These are phyloP conservation scores for Lethocerus indicus DNA, from an alignment of 1,140 invertebrate genomes.

Conservation along the genomic window DNA sequence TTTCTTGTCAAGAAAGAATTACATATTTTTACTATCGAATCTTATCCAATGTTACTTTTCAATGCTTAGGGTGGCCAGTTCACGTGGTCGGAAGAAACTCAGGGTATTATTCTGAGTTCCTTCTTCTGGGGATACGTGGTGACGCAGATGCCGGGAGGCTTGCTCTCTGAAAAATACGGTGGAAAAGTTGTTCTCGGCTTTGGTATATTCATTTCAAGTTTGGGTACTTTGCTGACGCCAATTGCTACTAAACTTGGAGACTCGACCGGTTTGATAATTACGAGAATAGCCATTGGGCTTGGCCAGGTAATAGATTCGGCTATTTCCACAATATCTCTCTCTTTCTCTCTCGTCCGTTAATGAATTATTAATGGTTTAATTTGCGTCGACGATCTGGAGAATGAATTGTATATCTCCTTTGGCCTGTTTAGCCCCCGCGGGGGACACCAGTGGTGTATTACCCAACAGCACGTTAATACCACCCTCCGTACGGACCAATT, in stretches of 20 bases:
- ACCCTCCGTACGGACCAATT: too few species aligned
- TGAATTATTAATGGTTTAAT: too few species aligned
- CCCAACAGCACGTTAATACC: too few species aligned
- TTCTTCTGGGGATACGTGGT: slow-evolving; percentile 42
- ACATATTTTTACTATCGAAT: too few species aligned
- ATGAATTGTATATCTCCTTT: too few species aligned
- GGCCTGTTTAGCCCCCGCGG: too few species aligned
- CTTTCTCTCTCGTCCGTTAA: too few species aligned
- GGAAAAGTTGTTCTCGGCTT: slow-evolving; percentile 26
- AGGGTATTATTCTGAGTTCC: slow-evolving; percentile 32
- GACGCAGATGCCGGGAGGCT: slow-evolving; percentile 38
- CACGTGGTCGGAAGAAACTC: slow-evolving; percentile 38
- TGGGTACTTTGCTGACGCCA: slow-evolving; percentile 26
- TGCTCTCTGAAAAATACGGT: slow-evolving; percentile 33
- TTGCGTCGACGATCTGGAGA: too few species aligned
- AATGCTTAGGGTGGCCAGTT: slow-evolving; percentile 22
- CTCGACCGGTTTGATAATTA: slow-evolving; percentile 35
- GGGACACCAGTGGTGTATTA: too few species aligned
- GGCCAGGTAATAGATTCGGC: slow-evolving; percentile 32
- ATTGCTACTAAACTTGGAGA: slow-evolving; percentile 21
- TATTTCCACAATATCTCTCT: too few species aligned
- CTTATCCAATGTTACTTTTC: too few species aligned
- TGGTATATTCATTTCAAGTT: slow-evolving; percentile 27
- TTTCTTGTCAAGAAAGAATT: too few species aligned
- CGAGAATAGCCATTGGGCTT: slow-evolving; percentile 45